Evolutionary conservation across 2,113 vertebrate species (phyloP), one percentile per base, ranked within the genome.

Genomic region (Capricornis sumatraensis): DNA sequence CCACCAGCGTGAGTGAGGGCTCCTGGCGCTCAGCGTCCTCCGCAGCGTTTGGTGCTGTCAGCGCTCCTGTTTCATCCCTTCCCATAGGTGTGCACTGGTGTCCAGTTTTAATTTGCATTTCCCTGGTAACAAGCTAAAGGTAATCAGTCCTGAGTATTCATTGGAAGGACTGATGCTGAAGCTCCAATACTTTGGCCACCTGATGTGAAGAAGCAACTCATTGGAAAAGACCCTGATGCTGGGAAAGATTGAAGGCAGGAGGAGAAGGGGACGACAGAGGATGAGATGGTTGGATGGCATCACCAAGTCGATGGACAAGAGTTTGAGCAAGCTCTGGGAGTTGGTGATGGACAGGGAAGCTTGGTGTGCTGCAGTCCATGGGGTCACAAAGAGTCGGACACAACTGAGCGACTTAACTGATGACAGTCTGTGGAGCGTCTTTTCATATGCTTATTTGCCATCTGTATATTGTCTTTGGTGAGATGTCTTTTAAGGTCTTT

Each of bases 401-500:
- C 19, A 0, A 23, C 19, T 21, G 9, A 36, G 64, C 0, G 19
- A 11, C 64, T 36, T 0, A 11, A 12, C n/a, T 1, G n/a, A 23
- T 23, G n/a, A 71, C n/a, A 6, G 19, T 71, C 67, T 71, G 23
- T 57, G n/a, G n/a, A 84, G 82, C 23, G 2, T 28, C 82, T 28
- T 57, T 57, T 43, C 53, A 40, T 11, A 11, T 17, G 82, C 25
- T 40, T 43, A 17, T 40, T 84, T 57, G 14, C n/a, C 6, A 17
- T 28, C 23, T 84, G 82, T 84, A 12, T 84, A 1, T 40, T 84
- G 25, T 57, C n/a, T 84, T 84, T 43, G n/a, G n/a, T 84, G 78
- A 52, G 47, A 23, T n/a, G 30, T 52, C 30, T 81, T n/a, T 52
- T 81, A 23, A 33, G 78, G 17, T n/a, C 30, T 33, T 33, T 81